Conservation (phyloP, 2,113 vertebrate genomes). For the Scatophagus argus region DNA sequence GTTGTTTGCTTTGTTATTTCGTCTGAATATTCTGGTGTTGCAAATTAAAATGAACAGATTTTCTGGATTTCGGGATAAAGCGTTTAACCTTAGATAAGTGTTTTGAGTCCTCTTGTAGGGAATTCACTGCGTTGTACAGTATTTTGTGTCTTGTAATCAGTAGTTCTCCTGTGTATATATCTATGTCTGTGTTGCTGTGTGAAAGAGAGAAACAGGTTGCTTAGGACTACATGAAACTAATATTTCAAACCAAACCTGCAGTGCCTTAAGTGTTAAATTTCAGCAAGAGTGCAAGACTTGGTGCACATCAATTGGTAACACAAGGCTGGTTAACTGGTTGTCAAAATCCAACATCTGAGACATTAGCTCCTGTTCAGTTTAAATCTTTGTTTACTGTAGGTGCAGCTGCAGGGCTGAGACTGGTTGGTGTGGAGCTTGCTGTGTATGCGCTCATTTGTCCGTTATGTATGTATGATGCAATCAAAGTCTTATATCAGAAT, state of each 20-base stretch:
- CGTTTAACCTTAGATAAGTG: slow-evolving; percentile 4
- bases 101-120: slow-evolving; percentile 18
- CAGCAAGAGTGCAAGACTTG: not conserved
- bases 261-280: slow-evolving; percentile 59
- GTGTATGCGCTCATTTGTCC: slow-evolving; percentile 10
- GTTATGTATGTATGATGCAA: slow-evolving; percentile 4
- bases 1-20: slow-evolving; percentile 8
- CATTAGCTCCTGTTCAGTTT: not conserved
- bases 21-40: not conserved
- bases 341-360: slow-evolving; percentile 4
- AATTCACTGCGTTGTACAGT: slow-evolving; percentile 24
- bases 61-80: slow-evolving; percentile 7
- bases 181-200: not conserved
- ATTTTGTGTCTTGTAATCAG: slow-evolving; percentile 14
- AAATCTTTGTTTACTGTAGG: not conserved
- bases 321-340: not conserved
- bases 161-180: not conserved
- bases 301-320: slow-evolving; percentile 13
- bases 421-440: slow-evolving; percentile 1
- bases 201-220: not conserved
- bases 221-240: slow-evolving; percentile 13
- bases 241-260: slow-evolving; percentile 33
- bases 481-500: slow-evolving; percentile 19
- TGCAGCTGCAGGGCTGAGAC: slow-evolving; percentile 2
- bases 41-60: slow-evolving; percentile 1